These are phyloP conservation scores for Phallusia fumigata DNA, from an alignment of 23 tunicate species.

Conservation along the genomic window DNA sequence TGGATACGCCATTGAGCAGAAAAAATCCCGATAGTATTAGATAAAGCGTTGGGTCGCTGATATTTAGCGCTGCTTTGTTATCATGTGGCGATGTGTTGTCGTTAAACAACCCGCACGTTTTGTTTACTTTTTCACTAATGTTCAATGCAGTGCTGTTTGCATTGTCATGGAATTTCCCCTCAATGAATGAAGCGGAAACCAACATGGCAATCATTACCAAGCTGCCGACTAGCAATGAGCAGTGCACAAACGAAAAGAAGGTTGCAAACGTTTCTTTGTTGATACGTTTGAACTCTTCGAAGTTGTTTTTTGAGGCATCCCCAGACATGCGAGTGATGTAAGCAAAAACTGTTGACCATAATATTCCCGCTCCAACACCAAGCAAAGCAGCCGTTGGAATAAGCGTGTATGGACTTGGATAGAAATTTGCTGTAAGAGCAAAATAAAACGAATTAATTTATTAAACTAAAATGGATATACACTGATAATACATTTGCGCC, in stretches of 20 bases:
- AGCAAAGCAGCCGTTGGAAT: not conserved
- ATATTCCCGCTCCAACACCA: not conserved
- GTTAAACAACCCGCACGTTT: not conserved
- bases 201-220: not conserved
- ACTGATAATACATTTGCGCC: not conserved
- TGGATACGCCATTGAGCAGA: not conserved
- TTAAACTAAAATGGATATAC: not conserved
- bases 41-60: not conserved
- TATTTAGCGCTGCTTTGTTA: not conserved
- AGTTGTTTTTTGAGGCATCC: not conserved
- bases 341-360: not conserved
- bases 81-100: not conserved
- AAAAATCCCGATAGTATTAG: not conserved
- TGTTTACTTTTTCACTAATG: not conserved
- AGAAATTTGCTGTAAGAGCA: not conserved
- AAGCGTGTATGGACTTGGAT: not conserved
- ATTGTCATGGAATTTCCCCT: not conserved
- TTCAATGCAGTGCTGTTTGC: not conserved
- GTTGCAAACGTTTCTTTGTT: not conserved
- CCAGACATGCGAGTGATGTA: slow-evolving; percentile 5
- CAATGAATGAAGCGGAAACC: not conserved
- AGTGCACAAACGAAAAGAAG: too few relatives aligned
- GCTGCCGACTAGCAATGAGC: not conserved
- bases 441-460: not conserved
- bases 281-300: not conserved